Evolutionary conservation across 2,797 vertebrate species (phyloP).

Genomic region (Channa striata): DNA sequence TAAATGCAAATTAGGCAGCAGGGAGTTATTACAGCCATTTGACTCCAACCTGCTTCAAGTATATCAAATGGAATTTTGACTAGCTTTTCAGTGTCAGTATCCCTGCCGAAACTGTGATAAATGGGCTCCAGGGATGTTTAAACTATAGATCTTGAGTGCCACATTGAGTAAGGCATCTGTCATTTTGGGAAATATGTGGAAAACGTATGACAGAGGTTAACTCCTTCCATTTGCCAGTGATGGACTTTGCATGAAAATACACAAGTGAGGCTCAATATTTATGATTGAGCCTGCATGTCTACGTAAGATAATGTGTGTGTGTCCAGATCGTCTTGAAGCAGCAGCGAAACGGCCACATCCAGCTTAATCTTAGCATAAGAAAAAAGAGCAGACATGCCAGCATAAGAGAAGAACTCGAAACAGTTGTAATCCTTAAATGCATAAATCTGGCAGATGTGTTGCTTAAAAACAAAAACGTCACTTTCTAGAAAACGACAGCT

Average conservation of each 20-base stretch:
- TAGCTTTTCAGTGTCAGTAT: slow-evolving; percentile 9
- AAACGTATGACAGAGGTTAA: slow-evolving; percentile 20
- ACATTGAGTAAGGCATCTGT: slow-evolving; percentile 20
- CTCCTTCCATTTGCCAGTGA: slow-evolving; percentile 6
- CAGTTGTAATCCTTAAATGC: slow-evolving; percentile 57
- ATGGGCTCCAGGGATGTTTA: background rate
- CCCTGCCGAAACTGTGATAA: slow-evolving; percentile 23
- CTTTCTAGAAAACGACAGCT: slow-evolving; percentile 22
- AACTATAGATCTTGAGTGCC: background rate
- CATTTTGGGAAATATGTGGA: slow-evolving; percentile 23
- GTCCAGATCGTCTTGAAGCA: slow-evolving; percentile 45
- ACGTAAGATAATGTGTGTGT: slow-evolving; percentile 8
- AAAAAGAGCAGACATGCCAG: slow-evolving; percentile 30
- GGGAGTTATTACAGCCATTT: slow-evolving; percentile 40
- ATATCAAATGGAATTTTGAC: slow-evolving; percentile 23
- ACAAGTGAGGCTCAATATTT: slow-evolving; percentile 17
- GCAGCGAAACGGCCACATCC: slow-evolving; percentile 26
- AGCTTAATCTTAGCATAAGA: slow-evolving; percentile 43
- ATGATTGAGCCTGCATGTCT: slow-evolving; percentile 7
- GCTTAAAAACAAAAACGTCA: slow-evolving; percentile 32
- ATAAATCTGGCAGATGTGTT: slow-evolving; percentile 47
- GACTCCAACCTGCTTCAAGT: slow-evolving; percentile 27
- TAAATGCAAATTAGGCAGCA: slow-evolving; percentile 49
- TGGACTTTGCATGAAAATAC: background rate
- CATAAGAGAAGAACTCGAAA: slow-evolving; percentile 44